Percentiles rank a stretch among this genome's conserved stretches.
These are phyloP conservation scores for mouse (Mus musculus) DNA, from an alignment of 2,113 vertebrate genomes.

Conservation along the genomic window GRCm39 chr4:150528501-150529000, in stretches of 20 bases:
- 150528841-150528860: not conserved
- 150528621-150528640: not conserved
- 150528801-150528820: not conserved
- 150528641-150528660: not conserved
- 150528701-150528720: not conserved
- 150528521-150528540: conserved; percentile 31
- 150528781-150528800: not conserved
- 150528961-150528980: too few species aligned
- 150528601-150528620: conserved; percentile 18
- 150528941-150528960: not conserved
- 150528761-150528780: not conserved
- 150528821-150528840: not conserved
- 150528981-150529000: too few species aligned
- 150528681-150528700: not conserved
- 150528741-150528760: too few species aligned
- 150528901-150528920: not conserved
- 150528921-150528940: not conserved
- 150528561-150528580: not conserved
- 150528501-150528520: not conserved
- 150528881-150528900: not conserved
- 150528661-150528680: not conserved
- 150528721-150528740: not conserved
- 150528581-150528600: not conserved
- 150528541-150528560: not conserved
- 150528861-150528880: not conserved